A percentile compares a stretch with the other conserved stretches of the same genome.
These are phyloP conservation scores for Mus musculus DNA, from an alignment of 2,113 vertebrate genomes.

Conservation along the genomic window DNA sequence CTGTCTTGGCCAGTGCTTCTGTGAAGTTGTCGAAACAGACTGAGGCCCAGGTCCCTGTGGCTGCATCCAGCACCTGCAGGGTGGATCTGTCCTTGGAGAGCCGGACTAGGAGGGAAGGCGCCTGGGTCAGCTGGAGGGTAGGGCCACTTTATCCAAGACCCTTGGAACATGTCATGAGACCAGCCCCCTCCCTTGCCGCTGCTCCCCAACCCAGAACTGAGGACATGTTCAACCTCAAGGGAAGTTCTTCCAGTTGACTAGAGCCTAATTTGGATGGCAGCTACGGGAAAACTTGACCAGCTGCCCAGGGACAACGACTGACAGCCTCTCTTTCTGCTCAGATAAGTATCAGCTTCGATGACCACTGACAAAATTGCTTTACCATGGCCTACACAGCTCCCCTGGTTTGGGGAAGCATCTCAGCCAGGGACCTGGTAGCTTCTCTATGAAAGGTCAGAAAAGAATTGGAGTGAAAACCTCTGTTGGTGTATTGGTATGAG, in stretches of 20 bases:
- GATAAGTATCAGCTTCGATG: not conserved
- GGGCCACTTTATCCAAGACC: not conserved
- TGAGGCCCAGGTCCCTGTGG: constrained; percentile 87
- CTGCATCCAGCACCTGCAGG: constrained; percentile 88
- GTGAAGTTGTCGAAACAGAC: constrained; percentile 91
- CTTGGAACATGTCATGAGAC: too few relatives aligned
- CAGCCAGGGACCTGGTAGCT: not conserved
- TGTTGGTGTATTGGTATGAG: not conserved
- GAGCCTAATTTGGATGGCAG: not conserved
- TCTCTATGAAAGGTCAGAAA: not conserved
- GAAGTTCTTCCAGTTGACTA: not conserved
- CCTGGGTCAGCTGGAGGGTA: not conserved
- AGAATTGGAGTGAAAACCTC: not conserved
- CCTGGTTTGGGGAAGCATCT: not conserved
- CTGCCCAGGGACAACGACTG: not conserved
- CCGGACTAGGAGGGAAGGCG: constrained; percentile 78
- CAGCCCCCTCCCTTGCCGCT: not conserved
- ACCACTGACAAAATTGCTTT: not conserved
- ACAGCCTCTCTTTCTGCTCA: not conserved
- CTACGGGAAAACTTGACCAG: not conserved
- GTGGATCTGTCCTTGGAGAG: constrained; percentile 86
- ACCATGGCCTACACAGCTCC: not conserved
- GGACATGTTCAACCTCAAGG: not conserved
- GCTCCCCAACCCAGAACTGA: not conserved
- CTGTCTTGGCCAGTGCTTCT: constrained; percentile 84